phyloP scores from a whole-genome alignment of 53 echinoderm and acorn worm species.

The Astropecten irregularis region DNA sequence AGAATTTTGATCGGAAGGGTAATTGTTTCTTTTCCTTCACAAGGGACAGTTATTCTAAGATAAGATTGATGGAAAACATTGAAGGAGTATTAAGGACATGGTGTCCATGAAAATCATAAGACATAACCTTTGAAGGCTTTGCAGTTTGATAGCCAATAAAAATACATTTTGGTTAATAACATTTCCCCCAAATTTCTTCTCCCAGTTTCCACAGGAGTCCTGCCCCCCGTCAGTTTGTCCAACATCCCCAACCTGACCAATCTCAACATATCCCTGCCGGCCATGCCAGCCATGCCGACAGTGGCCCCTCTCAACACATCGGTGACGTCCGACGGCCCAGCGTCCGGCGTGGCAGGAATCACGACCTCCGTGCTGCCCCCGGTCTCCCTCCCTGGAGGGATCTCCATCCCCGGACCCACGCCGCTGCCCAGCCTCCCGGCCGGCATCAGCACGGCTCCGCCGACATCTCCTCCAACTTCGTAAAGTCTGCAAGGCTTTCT shows the following conservation, averaged over 20 bases:
- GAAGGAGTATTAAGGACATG: too few relatives aligned
- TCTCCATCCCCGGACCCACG: slow-evolving; percentile 88
- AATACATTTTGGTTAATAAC: too few relatives aligned
- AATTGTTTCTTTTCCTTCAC: too few relatives aligned
- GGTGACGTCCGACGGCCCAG: not conserved
- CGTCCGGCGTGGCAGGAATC: not conserved
- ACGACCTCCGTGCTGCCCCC: slow-evolving; percentile 12
- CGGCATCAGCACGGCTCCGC: slow-evolving; percentile 61
- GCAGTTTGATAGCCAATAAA: too few relatives aligned
- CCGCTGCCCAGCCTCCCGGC: slow-evolving; percentile 84
- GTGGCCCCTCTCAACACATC: slow-evolving; percentile 68
- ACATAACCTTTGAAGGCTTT: too few relatives aligned
- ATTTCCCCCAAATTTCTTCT: too few relatives aligned
- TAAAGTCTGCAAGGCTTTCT: not conserved
- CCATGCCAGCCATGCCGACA: slow-evolving; percentile 75
- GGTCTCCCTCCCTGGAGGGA: slow-evolving; percentile 62
- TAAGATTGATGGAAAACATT: too few relatives aligned
- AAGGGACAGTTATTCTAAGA: too few relatives aligned
- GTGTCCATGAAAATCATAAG: too few relatives aligned
- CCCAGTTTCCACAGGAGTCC: slow-evolving; percentile 64
- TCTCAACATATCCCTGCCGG: slow-evolving; percentile 88
- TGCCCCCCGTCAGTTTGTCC: slow-evolving; percentile 88
- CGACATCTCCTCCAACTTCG: slow-evolving; percentile 22
- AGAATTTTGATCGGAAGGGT: too few relatives aligned
- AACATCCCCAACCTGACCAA: slow-evolving; percentile 92